These are phyloP conservation scores for Aeoliscus strigatus DNA, from an alignment of 2,797 vertebrate genomes.

Conservation along the genomic window DNA sequence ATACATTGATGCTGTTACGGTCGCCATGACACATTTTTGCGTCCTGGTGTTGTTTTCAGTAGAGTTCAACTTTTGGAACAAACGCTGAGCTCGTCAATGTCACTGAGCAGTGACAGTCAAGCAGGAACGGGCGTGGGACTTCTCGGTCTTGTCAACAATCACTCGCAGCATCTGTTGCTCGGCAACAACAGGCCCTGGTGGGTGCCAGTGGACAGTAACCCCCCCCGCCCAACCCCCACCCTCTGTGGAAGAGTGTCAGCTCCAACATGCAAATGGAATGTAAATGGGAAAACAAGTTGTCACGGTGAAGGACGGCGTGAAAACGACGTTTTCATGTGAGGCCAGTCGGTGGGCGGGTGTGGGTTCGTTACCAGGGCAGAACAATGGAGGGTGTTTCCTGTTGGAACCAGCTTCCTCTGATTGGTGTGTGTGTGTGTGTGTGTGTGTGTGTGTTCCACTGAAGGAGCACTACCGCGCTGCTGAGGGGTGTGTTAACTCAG, in stretches of 20 bases:
- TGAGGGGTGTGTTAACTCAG: constrained; percentile 7
- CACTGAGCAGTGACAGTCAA: too few relatives aligned
- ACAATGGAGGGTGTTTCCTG: constrained; percentile 76
- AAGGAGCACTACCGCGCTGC: background rate
- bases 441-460: constrained; percentile 2
- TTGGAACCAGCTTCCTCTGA: constrained; percentile 62
- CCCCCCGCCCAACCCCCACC: too few relatives aligned
- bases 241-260: background rate
- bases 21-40: too few relatives aligned
- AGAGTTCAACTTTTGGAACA: too few relatives aligned
- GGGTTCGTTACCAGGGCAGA: constrained; percentile 36
- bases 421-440: constrained; percentile 27
- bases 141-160: too few relatives aligned
- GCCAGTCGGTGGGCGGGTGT: constrained; percentile 43
- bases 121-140: too few relatives aligned
- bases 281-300: background rate
- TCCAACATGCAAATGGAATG: constrained; percentile 30
- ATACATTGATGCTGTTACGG: too few relatives aligned
- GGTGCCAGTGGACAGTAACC: too few relatives aligned
- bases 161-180: too few relatives aligned
- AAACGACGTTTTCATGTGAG: constrained; percentile 36
- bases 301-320: constrained; percentile 10
- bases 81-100: too few relatives aligned
- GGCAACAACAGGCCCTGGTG: too few relatives aligned
- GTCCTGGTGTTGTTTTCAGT: too few relatives aligned